Evolutionary conservation across 2,113 vertebrate species (phyloP).

Genomic region (Lathamus discolor): DNA sequence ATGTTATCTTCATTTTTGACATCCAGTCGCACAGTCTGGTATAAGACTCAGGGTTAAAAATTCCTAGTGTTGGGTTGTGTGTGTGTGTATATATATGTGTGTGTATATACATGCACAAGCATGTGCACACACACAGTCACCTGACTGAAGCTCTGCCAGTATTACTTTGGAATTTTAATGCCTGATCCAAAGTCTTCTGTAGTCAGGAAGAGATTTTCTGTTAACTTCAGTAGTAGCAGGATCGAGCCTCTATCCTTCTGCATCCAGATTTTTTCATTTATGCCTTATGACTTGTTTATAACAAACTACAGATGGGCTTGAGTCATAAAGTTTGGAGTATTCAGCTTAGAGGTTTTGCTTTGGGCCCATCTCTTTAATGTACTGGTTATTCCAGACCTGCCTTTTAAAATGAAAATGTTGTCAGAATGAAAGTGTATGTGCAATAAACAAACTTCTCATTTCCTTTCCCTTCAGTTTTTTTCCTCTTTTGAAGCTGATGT

Average conservation of each 20-base stretch:
- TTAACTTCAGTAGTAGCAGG: constrained; percentile 47
- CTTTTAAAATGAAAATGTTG: constrained; percentile 54
- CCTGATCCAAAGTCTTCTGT: constrained; percentile 54
- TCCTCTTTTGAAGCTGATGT: constrained; percentile 40
- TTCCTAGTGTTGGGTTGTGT: background rate
- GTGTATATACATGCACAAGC: background rate
- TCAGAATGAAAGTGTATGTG: constrained; percentile 56
- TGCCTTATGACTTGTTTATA: constrained; percentile 66
- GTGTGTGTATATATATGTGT: background rate
- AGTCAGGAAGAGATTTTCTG: constrained; percentile 62
- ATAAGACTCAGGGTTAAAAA: constrained; percentile 14
- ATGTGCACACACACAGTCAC: background rate
- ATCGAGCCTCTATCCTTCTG: constrained; percentile 44
- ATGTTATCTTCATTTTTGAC: constrained; percentile 71
- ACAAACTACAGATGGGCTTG: constrained; percentile 68
- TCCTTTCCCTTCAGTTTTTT: constrained; percentile 26
- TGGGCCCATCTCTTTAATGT: constrained; percentile 61
- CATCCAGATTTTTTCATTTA: constrained; percentile 73
- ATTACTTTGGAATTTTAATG: constrained; percentile 58
- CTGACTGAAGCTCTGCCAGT: constrained; percentile 60
- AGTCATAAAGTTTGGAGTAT: constrained; percentile 58
- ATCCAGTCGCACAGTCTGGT: constrained; percentile 33
- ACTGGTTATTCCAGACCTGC: constrained; percentile 50
- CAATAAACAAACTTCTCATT: constrained; percentile 62
- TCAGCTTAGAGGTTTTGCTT: constrained; percentile 47